Evolutionary conservation across 1,140 invertebrate genomes (phyloP), one percentile per base, ranked within the genome.

Genomic region (Drosophila leontia): DNA sequence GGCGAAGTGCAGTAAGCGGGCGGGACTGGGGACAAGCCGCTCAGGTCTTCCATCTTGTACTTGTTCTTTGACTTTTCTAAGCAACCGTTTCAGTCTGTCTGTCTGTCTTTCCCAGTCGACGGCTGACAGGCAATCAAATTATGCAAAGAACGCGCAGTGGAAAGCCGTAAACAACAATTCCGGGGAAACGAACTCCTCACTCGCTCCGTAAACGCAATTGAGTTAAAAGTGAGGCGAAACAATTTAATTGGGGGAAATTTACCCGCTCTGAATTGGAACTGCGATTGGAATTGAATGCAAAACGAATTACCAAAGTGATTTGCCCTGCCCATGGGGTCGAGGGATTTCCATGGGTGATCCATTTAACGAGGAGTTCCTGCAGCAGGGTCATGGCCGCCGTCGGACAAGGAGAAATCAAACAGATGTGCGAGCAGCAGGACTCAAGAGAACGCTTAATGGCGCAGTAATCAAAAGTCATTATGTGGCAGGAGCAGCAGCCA

Each of bases 381-480:
- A 42, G 37, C 26, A 65, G 72, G 59, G 74, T 75, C 69, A 72
- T 74, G 72, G 72, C 72, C 50, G 7, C 8, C 56, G 17, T 9
- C 12, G 42, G 19, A 68, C 67, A 77, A 53, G 53, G 44, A 47
- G 58, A 88, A 88, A 85, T 91, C 78, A 79, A 86, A 85, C 85
- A 88, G 85, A 88, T 88, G 85, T 85, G 72, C 81, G 77, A 80
- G 80, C 53, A 86, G 84, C 69, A 70, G 76, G 50, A 70, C 64
- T 80, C 59, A 65, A 63, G 72, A 56, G 69, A 80, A 59, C 80
- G 75, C 80, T 74, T 88, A 91, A 91, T 90, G 86, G 86, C 86
- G 86, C 86, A 81, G 71, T 85, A 88, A 88, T 88, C 85, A 88
- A 69, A 88, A 88, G 85, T 88, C 85, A 88, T 88, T 91, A 88